These are phyloP conservation scores for Falcunculus frontatus DNA, from an alignment of 2,113 vertebrate species.

Conservation along the genomic window DNA sequence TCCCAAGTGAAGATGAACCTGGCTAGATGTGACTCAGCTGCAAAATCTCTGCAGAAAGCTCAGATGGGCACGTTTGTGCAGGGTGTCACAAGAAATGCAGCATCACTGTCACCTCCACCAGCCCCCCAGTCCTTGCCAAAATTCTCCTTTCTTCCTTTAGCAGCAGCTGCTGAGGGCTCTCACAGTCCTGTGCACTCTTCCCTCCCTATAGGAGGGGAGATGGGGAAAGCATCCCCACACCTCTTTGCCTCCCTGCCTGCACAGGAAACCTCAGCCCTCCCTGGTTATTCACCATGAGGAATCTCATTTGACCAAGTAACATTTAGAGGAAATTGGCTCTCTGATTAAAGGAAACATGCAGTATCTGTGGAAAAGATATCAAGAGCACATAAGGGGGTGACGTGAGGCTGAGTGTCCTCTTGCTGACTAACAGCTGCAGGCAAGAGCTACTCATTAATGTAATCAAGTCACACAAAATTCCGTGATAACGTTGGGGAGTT, in stretches of 20 bases:
- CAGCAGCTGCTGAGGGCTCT: not conserved
- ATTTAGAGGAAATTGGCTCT: not conserved
- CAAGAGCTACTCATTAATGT: not conserved
- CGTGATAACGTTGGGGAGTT: not conserved
- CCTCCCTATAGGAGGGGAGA: not conserved
- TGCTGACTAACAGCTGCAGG: not conserved
- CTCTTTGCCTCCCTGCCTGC: not conserved
- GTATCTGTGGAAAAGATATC: not conserved
- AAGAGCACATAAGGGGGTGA: not conserved
- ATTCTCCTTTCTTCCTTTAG: not conserved
- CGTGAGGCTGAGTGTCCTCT: not conserved
- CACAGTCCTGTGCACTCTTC: not conserved
- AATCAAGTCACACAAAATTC: not conserved
- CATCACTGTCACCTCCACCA: not conserved
- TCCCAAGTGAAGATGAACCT: not conserved
- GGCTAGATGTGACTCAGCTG: rapidly evolving
- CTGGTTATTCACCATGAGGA: rapidly evolving
- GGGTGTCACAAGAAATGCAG: not conserved
- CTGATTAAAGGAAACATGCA: not conserved
- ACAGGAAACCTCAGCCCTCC: not conserved
- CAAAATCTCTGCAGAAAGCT: not conserved
- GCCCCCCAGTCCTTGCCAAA: not conserved
- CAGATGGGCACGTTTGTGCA: rapidly evolving
- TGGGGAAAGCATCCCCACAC: rapidly evolving
- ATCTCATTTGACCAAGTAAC: not conserved